Conservation (phyloP, 2,113 vertebrate genomes). For the Polypterus bichir region DNA sequence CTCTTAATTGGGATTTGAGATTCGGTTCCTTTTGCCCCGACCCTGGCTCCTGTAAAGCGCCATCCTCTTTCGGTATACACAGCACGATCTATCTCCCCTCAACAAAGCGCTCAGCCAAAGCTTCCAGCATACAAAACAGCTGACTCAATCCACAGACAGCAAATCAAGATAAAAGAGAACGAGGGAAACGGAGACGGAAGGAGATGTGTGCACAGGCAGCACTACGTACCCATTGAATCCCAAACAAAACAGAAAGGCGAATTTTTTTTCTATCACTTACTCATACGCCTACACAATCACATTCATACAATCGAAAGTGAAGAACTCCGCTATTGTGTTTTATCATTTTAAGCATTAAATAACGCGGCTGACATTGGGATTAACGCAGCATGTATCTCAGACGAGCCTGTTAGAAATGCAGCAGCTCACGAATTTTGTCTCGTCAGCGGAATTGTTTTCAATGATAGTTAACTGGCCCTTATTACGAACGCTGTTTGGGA, state of each 20-base stretch:
- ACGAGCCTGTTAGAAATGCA: constrained; percentile 29
- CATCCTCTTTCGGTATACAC: constrained; percentile 51
- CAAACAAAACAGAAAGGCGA: neutral
- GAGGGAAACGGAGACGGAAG: constrained; percentile 22
- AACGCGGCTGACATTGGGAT: too few species aligned
- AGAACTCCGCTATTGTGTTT: constrained; percentile 3
- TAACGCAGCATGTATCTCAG: constrained; percentile 31
- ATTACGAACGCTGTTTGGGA: too few species aligned
- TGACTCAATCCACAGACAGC: constrained; percentile 73
- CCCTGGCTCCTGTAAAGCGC: constrained; percentile 11
- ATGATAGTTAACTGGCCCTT: neutral
- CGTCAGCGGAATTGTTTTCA: constrained; percentile 1
- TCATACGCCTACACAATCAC: neutral
- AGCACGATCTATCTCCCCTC: constrained; percentile 48
- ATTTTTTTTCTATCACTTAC: neutral
- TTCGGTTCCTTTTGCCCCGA: constrained; percentile 24
- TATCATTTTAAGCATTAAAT: too few species aligned
- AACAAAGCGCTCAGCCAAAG: constrained; percentile 57
- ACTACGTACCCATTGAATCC: neutral
- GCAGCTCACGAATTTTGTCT: constrained; percentile 29
- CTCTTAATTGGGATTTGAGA: constrained; percentile 36
- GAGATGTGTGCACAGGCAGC: neutral
- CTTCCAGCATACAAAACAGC: constrained; percentile 71
- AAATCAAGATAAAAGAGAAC: constrained; percentile 65
- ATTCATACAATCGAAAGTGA: constrained; percentile 17